phyloP scores from a whole-genome alignment of 2,113 vertebrate species.

The Lasiurus cinereus region DNA sequence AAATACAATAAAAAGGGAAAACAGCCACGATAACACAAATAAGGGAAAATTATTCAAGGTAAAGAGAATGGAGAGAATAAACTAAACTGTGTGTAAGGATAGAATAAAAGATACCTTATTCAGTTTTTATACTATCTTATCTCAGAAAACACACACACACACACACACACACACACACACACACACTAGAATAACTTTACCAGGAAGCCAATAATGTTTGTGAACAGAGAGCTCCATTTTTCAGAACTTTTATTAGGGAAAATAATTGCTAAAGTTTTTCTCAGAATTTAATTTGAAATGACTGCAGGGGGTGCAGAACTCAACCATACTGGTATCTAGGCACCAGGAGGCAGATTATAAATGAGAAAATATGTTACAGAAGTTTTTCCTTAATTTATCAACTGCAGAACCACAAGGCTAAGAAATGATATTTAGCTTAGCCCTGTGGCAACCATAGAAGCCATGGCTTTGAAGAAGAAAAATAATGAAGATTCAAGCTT shows the following conservation, averaged over 20 bases:
- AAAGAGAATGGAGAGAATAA: not conserved
- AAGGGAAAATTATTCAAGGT: not conserved
- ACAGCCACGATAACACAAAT: not conserved
- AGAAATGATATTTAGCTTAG: slow-evolving; percentile 51
- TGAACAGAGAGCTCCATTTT: slow-evolving; percentile 19
- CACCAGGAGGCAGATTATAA: slow-evolving; percentile 62
- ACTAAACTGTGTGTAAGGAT: not conserved
- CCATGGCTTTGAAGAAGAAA: slow-evolving; percentile 24
- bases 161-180: too few species aligned
- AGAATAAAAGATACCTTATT: not conserved
- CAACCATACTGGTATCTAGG: not conserved
- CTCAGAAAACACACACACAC: not conserved
- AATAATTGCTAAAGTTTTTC: slow-evolving; percentile 67
- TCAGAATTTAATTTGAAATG: slow-evolving; percentile 72
- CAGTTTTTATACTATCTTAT: not conserved
- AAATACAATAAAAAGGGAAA: slow-evolving; percentile 19
- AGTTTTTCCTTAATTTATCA: slow-evolving; percentile 69
- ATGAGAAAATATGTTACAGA: slow-evolving; percentile 71
- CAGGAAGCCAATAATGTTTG: not conserved
- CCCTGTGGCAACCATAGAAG: not conserved
- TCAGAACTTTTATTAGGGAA: slow-evolving; percentile 65
- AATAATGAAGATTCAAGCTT: slow-evolving; percentile 54
- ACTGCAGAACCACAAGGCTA: slow-evolving; percentile 47
- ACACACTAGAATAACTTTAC: not conserved
- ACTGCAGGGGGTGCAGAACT: slow-evolving; percentile 8